These are phyloP conservation scores for Drosophila bocki DNA, from an alignment of 1,140 invertebrate species.

Conservation along the genomic window DNA sequence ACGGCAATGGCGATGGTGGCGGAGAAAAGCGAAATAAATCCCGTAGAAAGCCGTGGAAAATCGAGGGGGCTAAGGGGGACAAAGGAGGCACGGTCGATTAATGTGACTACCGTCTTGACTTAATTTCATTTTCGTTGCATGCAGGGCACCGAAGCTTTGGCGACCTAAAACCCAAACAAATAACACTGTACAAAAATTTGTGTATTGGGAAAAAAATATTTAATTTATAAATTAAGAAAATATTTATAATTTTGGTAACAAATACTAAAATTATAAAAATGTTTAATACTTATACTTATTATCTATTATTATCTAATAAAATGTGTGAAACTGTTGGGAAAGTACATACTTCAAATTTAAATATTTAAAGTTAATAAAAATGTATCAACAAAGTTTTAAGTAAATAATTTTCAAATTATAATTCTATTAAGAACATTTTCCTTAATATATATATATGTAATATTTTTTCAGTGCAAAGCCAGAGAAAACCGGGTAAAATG, in stretches of 20 bases:
- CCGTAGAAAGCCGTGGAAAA: slow-evolving; percentile 64
- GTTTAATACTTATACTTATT: no score
- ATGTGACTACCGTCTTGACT: slow-evolving; percentile 81
- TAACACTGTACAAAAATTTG: background rate
- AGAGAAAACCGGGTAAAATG: slow-evolving; percentile 13
- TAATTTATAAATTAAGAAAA: background rate
- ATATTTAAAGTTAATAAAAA: no score
- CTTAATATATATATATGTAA: background rate
- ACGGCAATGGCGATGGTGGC: background rate
- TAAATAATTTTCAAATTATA: no score
- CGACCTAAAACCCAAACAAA: slow-evolving; percentile 55
- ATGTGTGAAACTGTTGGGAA: no score
- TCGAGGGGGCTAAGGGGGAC: slow-evolving; percentile 29
- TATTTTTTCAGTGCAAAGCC: slow-evolving; percentile 15
- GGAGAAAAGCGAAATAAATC: slow-evolving; percentile 69
- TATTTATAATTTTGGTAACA: background rate
- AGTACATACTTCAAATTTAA: no score
- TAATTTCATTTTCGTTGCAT: slow-evolving; percentile 78
- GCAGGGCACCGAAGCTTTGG: slow-evolving; percentile 51
- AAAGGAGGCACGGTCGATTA: slow-evolving; percentile 60
- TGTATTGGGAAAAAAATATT: background rate
- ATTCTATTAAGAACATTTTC: background rate
- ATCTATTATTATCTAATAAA: no score
- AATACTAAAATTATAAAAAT: background rate
- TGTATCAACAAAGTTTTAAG: no score